These are phyloP conservation scores for Sciaenops ocellatus DNA, from an alignment of 2,797 vertebrate genomes.

Conservation along the genomic window DNA sequence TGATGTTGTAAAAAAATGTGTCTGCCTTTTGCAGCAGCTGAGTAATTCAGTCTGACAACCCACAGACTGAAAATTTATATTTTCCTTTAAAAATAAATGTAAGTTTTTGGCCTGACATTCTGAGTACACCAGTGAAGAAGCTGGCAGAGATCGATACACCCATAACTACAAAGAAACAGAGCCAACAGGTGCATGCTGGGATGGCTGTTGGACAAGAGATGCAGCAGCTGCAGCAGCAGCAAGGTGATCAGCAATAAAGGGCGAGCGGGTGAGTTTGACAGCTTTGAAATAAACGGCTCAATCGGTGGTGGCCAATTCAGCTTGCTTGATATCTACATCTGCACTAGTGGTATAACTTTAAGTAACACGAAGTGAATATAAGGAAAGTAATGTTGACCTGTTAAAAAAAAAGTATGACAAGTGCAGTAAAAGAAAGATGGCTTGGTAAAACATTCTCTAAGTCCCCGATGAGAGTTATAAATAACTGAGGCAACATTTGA, in stretches of 20 bases:
- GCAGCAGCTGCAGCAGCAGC: constrained; percentile 48
- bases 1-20: background rate
- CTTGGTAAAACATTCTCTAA: background rate
- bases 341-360: background rate
- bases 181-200: constrained; percentile 40
- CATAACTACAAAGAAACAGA: constrained; percentile 28
- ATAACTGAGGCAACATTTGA: constrained; percentile 1
- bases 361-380: background rate
- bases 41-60: background rate
- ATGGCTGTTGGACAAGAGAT: constrained; percentile 29
- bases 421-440: background rate
- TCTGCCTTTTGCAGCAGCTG: background rate
- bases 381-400: background rate
- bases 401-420: too few species aligned
- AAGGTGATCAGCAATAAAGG: constrained; percentile 51
- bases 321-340: background rate
- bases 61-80: background rate
- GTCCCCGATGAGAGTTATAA: background rate
- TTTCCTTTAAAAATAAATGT: constrained; percentile 11
- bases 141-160: constrained; percentile 28
- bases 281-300: constrained; percentile 63
- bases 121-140: background rate
- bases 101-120: background rate
- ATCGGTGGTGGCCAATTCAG: constrained; percentile 16
- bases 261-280: constrained; percentile 45